phyloP scores from a whole-genome alignment of 2,113 vertebrate genomes.

The Hassar affinis region DNA sequence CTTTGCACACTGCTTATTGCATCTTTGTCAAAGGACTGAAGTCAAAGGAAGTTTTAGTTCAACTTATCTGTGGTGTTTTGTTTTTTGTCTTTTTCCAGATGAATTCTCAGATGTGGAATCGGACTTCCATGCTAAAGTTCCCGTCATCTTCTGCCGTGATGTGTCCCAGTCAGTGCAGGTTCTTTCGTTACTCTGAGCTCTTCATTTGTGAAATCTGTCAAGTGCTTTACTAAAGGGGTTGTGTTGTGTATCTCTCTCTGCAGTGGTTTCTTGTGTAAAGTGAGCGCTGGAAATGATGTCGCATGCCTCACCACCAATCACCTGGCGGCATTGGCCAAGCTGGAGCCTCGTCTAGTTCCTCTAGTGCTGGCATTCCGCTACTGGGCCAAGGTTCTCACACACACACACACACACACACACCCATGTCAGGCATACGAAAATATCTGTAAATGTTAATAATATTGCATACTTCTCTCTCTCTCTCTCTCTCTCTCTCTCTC shows the following conservation, averaged over 20 bases:
- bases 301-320: constrained; percentile 96
- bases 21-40: neutral
- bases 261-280: constrained; percentile 92
- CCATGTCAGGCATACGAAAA: too few relatives aligned
- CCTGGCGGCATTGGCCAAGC: constrained; percentile 84
- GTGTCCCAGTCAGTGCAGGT: constrained; percentile 76
- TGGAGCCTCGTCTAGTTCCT: constrained; percentile 88
- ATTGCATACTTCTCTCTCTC: neutral
- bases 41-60: neutral
- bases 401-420: neutral
- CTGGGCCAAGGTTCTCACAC: constrained; percentile 85
- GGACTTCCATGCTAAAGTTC: constrained; percentile 99
- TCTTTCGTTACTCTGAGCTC: neutral
- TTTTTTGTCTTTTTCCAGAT: constrained; percentile 64
- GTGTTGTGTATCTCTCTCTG: constrained; percentile 23
- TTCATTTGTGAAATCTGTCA: too few relatives aligned
- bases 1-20: too few relatives aligned
- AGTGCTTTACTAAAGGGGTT: neutral
- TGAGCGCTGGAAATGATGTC: constrained; percentile 94
- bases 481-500: too few relatives aligned
- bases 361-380: constrained; percentile 94
- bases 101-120: constrained; percentile 91
- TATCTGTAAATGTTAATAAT: neutral
- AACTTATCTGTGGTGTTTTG: neutral
- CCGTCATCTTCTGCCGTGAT: constrained; percentile 92